Base-by-base conservation (phyloP, 2,888 invertebrate species). In the Tenthredo distinguenda region DNA sequence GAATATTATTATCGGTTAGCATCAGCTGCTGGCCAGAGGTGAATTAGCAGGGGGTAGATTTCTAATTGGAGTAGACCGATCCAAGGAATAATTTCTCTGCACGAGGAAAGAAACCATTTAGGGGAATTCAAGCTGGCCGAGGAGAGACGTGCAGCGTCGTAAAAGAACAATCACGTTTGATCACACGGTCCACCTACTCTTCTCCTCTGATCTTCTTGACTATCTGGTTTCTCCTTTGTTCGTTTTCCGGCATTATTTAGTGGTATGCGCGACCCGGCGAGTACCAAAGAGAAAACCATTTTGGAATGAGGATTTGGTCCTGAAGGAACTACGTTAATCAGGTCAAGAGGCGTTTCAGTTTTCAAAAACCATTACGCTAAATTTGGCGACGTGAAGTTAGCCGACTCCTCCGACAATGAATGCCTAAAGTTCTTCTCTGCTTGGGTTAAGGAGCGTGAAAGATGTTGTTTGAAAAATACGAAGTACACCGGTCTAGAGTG, bases 1-100 rank as follows among this genome's bases (percentile, higher is more conserved):
- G 92, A 93, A 93, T 93, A 93, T 93, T 93, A 93, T 92, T 93
- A 93, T 93, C 93, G 91, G 91, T 91, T 91, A 90, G 90, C 91
- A 92, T 92, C 92, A 88, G 91, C 90, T 90, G 90, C 90, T 90
- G 90, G 90, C 90, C 89, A 90, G 90, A 89, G 91, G 91, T 91
- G 90, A 91, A 91, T 91, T 91, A 90, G 88, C 88, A 86, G 88
- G 88, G 26, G 81, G 58, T 62, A 40, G 40, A 81, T 81, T 81
- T 81, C 62, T 81, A 62, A 81, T 62, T 37, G 81, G 62, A 79
- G 58, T 81, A 81, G 21, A 81, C 62, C n/a, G 58, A 81, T 62
- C 40, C 21, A n/a, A 37, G 40, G n/a, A 81, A 62, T 37, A 81
- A 81, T 81, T 21, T 15, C 37, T 15, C 4, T 15, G 37, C 5